Evolutionary conservation across 2,113 vertebrate species (phyloP), one percentile per base, ranked within the genome.

Genomic region (Mustela lutreola): DNA sequence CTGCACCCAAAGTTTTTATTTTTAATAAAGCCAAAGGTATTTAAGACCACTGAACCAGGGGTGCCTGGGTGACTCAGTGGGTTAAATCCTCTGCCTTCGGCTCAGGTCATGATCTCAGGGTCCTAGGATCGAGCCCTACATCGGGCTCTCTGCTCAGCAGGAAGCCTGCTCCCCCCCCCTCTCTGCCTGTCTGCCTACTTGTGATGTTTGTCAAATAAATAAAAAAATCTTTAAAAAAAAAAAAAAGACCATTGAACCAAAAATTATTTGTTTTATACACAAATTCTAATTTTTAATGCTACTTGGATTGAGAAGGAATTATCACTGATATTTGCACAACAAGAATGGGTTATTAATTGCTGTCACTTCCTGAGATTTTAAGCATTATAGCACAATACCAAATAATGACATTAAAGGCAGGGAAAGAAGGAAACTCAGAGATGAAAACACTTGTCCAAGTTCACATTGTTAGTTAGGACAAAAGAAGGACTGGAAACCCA

Each of bases 241-340:
- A 53, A 53, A 53, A 53, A 53, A 53, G 50, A 53, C 4, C 50
- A 67, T 1, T 42, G 71, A 78, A 79, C 24, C 42, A 84, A 36
- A 45, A 39, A 39, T 53, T 53, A 53, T 53, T 14, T 15, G 50
- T 48, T 73, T 93, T 53, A 62, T 67, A 53, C 53, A 93, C 39
- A 70, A 75, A 86, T 58, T 89, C 28, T 67, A 81, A 70, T 53
- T 94, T 91, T 83, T 67, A 94, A 82, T 67, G 75, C 50, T 65
- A 62, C 12, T 42, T 7, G 28, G 50, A 60, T 33, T 24, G 73
- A 79, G 84, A 48, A 80, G 24, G 28, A 86, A 62, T 31, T 60
- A 80, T 48, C 11, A 70, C 42, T 76, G 31, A 18, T 26, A 86
- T 26, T 1, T 88, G 33, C 31, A 24, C 11, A 62, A 28, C 8